Evolutionary conservation across 2,888 invertebrate genomes (phyloP).

Genomic region (Melanophora roralis): DNA sequence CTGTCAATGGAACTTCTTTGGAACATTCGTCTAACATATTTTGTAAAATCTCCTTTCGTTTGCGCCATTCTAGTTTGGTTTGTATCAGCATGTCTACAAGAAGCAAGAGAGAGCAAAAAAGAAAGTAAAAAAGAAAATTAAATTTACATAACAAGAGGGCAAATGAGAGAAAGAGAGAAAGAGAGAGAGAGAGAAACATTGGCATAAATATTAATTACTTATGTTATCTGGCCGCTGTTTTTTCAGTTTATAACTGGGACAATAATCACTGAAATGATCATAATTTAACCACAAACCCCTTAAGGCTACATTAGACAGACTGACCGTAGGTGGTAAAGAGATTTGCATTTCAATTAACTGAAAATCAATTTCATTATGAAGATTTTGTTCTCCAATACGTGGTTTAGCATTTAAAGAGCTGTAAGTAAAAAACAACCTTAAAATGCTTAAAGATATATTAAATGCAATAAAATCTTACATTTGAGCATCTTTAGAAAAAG

Average conservation of each 20-base stretch:
- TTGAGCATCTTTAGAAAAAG: constrained; percentile 74
- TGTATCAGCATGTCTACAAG: constrained; percentile 72
- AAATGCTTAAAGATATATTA: background rate
- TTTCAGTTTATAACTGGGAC: constrained; percentile 72
- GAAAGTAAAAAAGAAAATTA: background rate
- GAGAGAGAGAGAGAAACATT: background rate
- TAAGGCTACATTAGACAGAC: constrained; percentile 77
- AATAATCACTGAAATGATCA: constrained; percentile 79
- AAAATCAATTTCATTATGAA: constrained; percentile 77
- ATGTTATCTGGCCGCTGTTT: constrained; percentile 67
- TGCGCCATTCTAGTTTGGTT: constrained; percentile 76
- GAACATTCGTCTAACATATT: constrained; percentile 74
- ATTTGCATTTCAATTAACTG: constrained; percentile 76
- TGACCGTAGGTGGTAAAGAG: constrained; percentile 77
- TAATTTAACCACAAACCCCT: constrained; percentile 79
- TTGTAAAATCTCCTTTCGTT: constrained; percentile 76
- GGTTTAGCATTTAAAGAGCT: constrained; percentile 71
- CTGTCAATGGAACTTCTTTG: constrained; percentile 68
- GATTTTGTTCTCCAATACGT: constrained; percentile 71
- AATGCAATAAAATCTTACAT: constrained; percentile 64
- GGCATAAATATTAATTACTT: constrained; percentile 65
- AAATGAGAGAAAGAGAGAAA: background rate
- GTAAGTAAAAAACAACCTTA: background rate
- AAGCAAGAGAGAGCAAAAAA: background rate
- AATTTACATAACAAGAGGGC: background rate